Base-by-base conservation (phyloP, 2,888 invertebrate species). In the Steinernema hermaphroditum region DNA sequence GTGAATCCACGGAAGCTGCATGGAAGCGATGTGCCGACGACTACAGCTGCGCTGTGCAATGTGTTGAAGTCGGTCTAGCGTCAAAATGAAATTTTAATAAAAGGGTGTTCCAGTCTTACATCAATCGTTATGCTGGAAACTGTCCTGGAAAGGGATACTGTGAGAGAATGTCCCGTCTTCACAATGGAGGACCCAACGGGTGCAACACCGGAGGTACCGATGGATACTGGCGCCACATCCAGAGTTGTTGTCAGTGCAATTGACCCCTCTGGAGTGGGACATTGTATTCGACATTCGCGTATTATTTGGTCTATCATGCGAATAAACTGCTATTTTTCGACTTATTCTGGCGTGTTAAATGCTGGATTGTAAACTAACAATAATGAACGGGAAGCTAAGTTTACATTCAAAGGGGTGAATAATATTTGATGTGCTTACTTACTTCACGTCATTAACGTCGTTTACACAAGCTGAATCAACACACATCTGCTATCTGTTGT, bases 11-110 rank as follows among this genome's bases (percentile, higher is more conserved):
- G n/a, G 78, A 78, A 22, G 12, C 71, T 34, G 78, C n/a, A 29
- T 80, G 80, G 79, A 79, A 78, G 71, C 62, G 78, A 70, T 80
- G 80, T 69, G 69, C 80, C 41, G 75, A 76, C 34, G 78, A 80
- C 54, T 74, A 75, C 46, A 72, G 49, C 72, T 80, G 80, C 70
- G 73, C 80, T 24, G 72, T 75, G 41, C 72, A 72, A 16, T 80
- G 80, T 68, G 77, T 79, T 43, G 71, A 79, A 68, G 78, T 78
- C 22, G 73, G 34, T n/a, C 41, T 12, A n/a, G 4, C 68, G 16
- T 22, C 12, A 22, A 9, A 2, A 0, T 6, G 41, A 4, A 22
- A 24, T 14, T 4, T 9, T 16, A 6, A 8, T 29, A 8, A 14
- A 4, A 16, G 1, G 50, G 12, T 22, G 9, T 72, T 71, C 57